A percentile compares a stretch with the other conserved stretches of the same genome.
Conservation (phyloP, 2,113 vertebrate genomes). For the Osmerus mordax region DNA sequence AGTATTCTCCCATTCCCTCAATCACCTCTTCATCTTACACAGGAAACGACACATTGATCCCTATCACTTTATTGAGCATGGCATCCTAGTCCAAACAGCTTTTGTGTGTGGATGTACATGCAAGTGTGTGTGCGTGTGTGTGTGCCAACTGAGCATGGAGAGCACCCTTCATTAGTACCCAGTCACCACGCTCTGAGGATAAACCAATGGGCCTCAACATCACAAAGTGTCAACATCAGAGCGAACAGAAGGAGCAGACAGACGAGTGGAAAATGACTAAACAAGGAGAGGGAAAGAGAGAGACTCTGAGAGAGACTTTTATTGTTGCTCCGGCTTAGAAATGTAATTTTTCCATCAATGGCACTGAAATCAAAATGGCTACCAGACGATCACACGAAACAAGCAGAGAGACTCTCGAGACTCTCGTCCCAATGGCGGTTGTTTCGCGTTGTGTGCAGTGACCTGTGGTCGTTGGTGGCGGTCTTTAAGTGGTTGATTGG, state of each 20-base stretch:
- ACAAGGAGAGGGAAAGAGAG: not conserved
- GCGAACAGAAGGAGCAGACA: not conserved
- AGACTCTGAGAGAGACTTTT: not conserved
- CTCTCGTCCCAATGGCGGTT: no score
- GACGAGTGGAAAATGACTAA: not conserved
- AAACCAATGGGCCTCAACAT: slow-evolving; percentile 3
- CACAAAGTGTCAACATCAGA: not conserved
- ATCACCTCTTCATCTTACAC: not conserved
- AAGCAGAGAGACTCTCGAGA: no score
- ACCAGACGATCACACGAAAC: no score
- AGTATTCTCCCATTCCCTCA: not conserved
- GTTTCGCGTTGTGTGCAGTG: not conserved
- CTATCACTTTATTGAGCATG: slow-evolving; percentile 1
- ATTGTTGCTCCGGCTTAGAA: not conserved
- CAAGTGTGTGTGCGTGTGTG: not conserved
- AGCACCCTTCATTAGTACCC: slow-evolving; percentile 4
- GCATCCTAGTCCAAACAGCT: not conserved
- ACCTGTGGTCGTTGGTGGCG: not conserved
- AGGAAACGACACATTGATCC: slow-evolving; percentile 2
- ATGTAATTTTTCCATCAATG: not conserved
- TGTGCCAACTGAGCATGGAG: not conserved
- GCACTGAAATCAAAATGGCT: no score
- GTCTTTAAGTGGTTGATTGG: slow-evolving; percentile 8
- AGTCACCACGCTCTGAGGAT: not conserved
- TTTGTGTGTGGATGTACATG: not conserved